Conservation (phyloP, 2,888 invertebrate genomes). For the Drosophila prostipennis region DNA sequence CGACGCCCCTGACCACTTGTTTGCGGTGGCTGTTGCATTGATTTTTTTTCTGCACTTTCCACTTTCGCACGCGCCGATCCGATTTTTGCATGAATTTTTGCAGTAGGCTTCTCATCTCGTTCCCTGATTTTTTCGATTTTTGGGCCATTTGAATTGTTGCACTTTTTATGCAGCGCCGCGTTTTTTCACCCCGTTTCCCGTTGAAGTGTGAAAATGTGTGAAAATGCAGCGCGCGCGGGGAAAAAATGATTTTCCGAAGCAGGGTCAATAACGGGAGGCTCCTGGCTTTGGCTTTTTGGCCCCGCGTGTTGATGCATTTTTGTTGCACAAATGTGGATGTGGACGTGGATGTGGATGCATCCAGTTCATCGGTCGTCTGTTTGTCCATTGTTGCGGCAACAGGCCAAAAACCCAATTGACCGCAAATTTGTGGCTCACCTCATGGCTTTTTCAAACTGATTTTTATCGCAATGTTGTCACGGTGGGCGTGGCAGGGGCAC, state of each 20-base stretch:
- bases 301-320: constrained; percentile 69
- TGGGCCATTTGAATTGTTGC: constrained; percentile 76
- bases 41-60: constrained; percentile 42
- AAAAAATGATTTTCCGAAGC: constrained; percentile 52
- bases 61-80: constrained; percentile 52
- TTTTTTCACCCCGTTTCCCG: neutral
- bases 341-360: no score
- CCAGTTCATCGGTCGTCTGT: constrained; percentile 11
- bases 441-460: constrained; percentile 76
- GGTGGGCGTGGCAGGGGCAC: neutral
- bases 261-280: constrained; percentile 42
- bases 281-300: constrained; percentile 50
- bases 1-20: constrained; percentile 53
- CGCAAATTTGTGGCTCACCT: constrained; percentile 70
- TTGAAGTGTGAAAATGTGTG: constrained; percentile 79
- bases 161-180: constrained; percentile 74
- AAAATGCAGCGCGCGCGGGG: constrained; percentile 64
- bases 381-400: constrained; percentile 71
- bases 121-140: constrained; percentile 5
- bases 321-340: constrained; percentile 53
- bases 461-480: constrained; percentile 59
- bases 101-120: constrained; percentile 57
- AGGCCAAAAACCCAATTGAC: constrained; percentile 72
- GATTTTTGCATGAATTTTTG: constrained; percentile 76
- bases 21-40: constrained; percentile 72